Conservation (phyloP, 2,113 vertebrate genomes). For the Urocolius indicus region DNA sequence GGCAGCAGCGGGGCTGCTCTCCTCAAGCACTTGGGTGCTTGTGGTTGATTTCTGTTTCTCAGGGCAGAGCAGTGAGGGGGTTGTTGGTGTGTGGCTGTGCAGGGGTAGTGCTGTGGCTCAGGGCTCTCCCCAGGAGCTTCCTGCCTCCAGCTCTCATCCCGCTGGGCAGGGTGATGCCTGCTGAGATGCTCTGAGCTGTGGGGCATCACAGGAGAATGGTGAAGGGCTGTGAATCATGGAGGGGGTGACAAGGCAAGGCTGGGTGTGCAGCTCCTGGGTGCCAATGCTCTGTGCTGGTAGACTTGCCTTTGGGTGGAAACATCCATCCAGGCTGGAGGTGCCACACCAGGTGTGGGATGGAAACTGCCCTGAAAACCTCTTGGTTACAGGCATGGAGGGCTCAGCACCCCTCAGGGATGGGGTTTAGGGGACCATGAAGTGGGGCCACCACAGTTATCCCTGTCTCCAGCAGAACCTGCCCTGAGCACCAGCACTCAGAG, state of each 20-base stretch:
- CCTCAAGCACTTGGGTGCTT: accelerated
- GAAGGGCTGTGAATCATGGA: not conserved
- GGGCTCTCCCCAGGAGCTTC: not conserved
- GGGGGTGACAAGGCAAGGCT: not conserved
- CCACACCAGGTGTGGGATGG: not conserved
- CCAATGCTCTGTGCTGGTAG: accelerated
- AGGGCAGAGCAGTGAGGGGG: accelerated
- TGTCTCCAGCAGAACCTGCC: not conserved
- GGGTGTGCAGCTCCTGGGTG: not conserved
- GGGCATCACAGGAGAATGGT: too few relatives aligned
- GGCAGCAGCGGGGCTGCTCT: not conserved
- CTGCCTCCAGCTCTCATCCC: not conserved
- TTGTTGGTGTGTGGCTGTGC: not conserved
- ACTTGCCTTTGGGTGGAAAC: not conserved
- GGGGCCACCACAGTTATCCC: not conserved
- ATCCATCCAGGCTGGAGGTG: not conserved
- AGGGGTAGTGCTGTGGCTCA: not conserved
- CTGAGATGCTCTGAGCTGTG: not conserved
- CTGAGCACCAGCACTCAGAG: not conserved
- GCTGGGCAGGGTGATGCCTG: not conserved
- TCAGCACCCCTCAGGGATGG: not conserved
- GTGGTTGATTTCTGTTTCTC: accelerated
- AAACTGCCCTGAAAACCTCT: not conserved
- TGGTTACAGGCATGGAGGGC: accelerated
- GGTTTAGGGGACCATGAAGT: not conserved